Conservation (phyloP, 2,797 vertebrate genomes). For the Sebastes cheni region DNA sequence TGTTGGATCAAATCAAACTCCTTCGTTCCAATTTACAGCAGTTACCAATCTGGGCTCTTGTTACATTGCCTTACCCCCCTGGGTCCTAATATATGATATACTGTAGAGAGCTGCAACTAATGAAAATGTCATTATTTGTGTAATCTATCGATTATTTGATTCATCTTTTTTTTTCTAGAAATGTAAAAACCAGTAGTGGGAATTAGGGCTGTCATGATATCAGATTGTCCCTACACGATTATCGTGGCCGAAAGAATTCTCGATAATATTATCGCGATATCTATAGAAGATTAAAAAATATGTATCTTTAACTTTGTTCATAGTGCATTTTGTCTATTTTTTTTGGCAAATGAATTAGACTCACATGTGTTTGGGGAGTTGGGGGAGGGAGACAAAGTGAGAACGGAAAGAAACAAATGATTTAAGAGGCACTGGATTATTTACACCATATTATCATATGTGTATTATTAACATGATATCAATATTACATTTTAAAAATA, state of each 20-base stretch:
- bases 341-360: too few species aligned
- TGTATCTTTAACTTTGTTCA: neutral
- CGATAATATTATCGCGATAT: neutral
- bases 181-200: neutral
- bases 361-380: too few species aligned
- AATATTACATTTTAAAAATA: too few species aligned
- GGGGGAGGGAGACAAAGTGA: too few species aligned
- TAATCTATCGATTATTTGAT: neutral
- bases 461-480: too few species aligned
- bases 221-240: neutral
- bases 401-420: too few species aligned
- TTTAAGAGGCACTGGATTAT: too few species aligned
- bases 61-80: slow-evolving; percentile 16
- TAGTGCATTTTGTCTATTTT: too few species aligned
- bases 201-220: too few species aligned
- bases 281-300: neutral
- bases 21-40: slow-evolving; percentile 27
- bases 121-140: neutral
- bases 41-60: slow-evolving; percentile 25
- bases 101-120: neutral
- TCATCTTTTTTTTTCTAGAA: neutral
- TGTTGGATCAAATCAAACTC: slow-evolving; percentile 37
- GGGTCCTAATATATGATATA: neutral
- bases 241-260: neutral
- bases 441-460: too few species aligned